Evolutionary conservation across 1,140 invertebrate species (phyloP), one percentile per base, ranked within the genome.

Genomic region (Cherax destructor): DNA sequence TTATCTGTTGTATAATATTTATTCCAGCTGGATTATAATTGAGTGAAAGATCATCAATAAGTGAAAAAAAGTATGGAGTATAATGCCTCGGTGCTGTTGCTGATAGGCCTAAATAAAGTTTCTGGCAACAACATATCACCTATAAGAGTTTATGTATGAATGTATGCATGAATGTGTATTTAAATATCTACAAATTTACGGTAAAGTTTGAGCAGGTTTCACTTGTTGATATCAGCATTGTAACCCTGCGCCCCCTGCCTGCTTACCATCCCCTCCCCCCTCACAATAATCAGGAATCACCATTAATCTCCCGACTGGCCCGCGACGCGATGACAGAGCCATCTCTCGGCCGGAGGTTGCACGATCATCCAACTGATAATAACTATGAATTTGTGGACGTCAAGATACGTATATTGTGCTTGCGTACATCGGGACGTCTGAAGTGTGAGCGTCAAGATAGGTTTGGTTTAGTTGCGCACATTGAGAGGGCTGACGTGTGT

Each of bases 291-390:
- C 86, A 80, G 61, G 59, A 72, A 81, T 88, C 87, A 88, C 87
- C 87, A 88, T 88, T 88, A 83, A 88, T 88, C 87, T 88, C 79
- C 49, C 4, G 16, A 61, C 13, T 41, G 49, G 59, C 41, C 65
- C 13, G 69, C 61, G 21, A 72, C 87, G 79, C 79, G 79, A 88
- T 80, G 87, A 88, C 87, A 88, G 87, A 88, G 87, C 79, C 79
- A 88, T 88, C 87, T 88, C 61, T 80, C 87, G 87, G 78, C 61
- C n/a, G 87, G 79, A 72, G 61, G 77, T 41, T 88, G 61, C 30
- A 56, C 87, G 78, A 88, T 88, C 61, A 41, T 9, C 16, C 65
- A 21, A 11, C 61, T 83, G 87, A 88, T 88, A 88, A 7, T 21
- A 85, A 85, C 61, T 18, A 16, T n/a, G 65, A 85, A 69, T 85